phyloP scores from a whole-genome alignment of 2,113 vertebrate genomes.

The Butastur rufipennis region DNA sequence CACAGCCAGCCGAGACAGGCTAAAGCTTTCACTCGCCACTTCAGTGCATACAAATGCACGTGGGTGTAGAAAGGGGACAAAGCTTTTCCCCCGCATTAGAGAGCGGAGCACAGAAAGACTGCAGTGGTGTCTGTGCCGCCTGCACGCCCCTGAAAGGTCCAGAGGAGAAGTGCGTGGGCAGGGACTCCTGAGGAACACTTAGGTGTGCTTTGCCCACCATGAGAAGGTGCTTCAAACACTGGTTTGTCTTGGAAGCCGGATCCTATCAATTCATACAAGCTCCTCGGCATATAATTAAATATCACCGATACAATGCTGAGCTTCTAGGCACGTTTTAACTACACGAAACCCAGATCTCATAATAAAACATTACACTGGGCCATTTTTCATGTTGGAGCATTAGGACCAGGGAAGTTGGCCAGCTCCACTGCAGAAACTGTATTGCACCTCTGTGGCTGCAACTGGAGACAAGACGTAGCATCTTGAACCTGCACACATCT shows the following conservation, averaged over 20 bases:
- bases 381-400: not conserved
- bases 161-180: not conserved
- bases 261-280: not conserved
- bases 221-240: not conserved
- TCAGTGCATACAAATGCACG: fast-evolving
- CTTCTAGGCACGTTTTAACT: not conserved
- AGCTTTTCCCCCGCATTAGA: not conserved
- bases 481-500: not conserved
- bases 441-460: not conserved
- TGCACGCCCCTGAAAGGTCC: not conserved
- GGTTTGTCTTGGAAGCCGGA: not conserved
- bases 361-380: not conserved
- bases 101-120: not conserved
- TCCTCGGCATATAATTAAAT: not conserved
- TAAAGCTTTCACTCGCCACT: not conserved
- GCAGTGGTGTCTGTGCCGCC: not conserved
- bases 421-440: not conserved
- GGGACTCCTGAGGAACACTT: not conserved
- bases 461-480: not conserved
- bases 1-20: fast-evolving
- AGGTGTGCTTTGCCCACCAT: not conserved
- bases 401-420: not conserved
- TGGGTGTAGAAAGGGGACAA: not conserved
- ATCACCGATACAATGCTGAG: not conserved
- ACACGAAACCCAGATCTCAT: not conserved